Evolutionary conservation across 2,797 vertebrate species (phyloP).

Genomic region (Xiphorhynchus erythropygius): DNA sequence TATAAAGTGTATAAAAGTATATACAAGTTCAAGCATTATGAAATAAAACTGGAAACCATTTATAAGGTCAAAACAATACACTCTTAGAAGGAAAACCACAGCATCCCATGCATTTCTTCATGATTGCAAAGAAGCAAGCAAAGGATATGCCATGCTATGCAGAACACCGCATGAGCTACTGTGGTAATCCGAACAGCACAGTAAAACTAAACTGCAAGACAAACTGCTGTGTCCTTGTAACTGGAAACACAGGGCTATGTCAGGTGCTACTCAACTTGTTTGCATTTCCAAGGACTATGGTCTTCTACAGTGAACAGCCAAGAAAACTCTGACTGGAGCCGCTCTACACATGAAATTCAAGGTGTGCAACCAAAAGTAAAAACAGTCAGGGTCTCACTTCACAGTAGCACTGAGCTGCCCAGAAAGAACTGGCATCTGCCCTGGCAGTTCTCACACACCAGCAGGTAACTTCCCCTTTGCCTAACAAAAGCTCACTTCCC

Average conservation of each 20-base stretch:
- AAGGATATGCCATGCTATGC: background rate
- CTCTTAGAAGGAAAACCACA: background rate
- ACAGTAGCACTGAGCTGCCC: background rate
- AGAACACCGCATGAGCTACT: fast-evolving
- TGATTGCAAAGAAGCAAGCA: background rate
- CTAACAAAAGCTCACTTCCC: background rate
- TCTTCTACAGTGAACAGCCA: background rate
- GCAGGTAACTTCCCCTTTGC: background rate
- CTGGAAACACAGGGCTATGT: background rate
- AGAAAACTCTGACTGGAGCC: background rate
- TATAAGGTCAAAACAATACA: background rate
- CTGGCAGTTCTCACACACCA: background rate
- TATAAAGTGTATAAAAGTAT: background rate
- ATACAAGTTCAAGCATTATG: background rate
- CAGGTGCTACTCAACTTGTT: background rate
- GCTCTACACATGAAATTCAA: background rate
- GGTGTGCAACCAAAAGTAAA: background rate
- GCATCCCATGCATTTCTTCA: background rate
- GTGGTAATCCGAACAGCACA: background rate
- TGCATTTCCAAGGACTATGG: background rate
- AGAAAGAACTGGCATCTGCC: background rate
- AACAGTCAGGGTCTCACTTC: background rate
- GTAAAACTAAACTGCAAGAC: background rate
- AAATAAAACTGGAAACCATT: background rate
- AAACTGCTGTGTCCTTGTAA: background rate